Evolutionary conservation across 2,797 vertebrate genomes (phyloP).

Genomic region (Acrossocheilus fasciatus): DNA sequence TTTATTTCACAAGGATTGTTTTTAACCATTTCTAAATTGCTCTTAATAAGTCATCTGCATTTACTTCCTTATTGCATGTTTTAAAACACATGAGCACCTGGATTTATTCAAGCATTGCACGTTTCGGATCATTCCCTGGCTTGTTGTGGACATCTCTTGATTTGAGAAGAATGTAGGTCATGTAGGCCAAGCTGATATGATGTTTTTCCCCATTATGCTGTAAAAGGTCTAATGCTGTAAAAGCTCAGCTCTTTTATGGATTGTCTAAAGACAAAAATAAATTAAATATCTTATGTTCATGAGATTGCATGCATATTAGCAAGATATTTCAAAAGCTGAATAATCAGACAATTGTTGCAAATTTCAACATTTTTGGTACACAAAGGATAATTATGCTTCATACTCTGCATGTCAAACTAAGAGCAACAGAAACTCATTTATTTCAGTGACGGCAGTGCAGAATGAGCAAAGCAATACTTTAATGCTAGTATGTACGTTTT

Average conservation of each 20-base stretch:
- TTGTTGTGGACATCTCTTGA: constrained; percentile 3
- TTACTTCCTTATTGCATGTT: not conserved
- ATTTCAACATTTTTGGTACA: not conserved
- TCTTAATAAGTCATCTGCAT: not conserved
- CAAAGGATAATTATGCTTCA: not conserved
- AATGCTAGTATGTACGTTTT: not conserved
- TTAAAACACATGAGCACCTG: not conserved
- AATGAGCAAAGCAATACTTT: not conserved
- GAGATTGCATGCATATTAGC: not conserved
- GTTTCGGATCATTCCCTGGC: not conserved
- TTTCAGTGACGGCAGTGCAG: not conserved
- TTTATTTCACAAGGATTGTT: constrained; percentile 1
- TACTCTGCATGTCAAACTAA: no score
- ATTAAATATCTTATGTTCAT: not conserved
- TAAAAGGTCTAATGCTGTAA: constrained; percentile 12
- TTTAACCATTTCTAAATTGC: not conserved
- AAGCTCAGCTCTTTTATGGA: not conserved
- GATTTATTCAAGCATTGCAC: not conserved
- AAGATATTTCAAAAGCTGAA: not conserved
- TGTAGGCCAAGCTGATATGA: constrained; percentile 9
- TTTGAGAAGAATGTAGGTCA: constrained; percentile 12
- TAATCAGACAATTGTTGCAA: not conserved
- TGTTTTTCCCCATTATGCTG: not conserved
- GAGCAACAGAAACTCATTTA: not conserved
- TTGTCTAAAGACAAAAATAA: not conserved